These are phyloP conservation scores for Chionodraco myersi DNA, from an alignment of 2,113 vertebrate genomes.

Conservation along the genomic window DNA sequence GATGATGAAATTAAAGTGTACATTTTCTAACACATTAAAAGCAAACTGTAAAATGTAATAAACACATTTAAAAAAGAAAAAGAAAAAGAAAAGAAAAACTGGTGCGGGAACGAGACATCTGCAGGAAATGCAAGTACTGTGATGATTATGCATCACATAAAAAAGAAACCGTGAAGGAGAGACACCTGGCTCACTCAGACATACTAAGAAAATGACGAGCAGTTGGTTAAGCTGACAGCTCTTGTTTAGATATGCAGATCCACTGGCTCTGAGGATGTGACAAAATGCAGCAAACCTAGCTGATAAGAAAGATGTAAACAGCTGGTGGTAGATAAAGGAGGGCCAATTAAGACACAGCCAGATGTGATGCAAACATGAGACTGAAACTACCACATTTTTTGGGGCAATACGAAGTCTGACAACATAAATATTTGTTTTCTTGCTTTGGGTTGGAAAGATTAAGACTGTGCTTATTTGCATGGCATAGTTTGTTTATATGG, in stretches of 20 bases:
- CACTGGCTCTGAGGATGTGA: slow-evolving; percentile 25
- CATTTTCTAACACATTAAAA: not conserved
- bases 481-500: slow-evolving; percentile 7
- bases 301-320: slow-evolving; percentile 46
- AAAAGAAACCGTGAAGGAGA: not conserved
- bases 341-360: slow-evolving; percentile 32
- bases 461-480: not conserved
- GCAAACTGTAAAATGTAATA: not conserved
- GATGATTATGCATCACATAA: not conserved
- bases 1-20: not conserved
- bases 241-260: slow-evolving; percentile 52
- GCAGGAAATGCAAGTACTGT: not conserved
- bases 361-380: slow-evolving; percentile 34
- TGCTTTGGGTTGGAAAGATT: not conserved
- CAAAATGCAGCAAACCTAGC: slow-evolving; percentile 22
- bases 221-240: slow-evolving; percentile 50
- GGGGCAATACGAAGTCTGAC: not conserved
- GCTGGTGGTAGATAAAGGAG: slow-evolving; percentile 38
- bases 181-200: slow-evolving; percentile 23
- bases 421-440: slow-evolving; percentile 1
- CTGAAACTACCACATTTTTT: not conserved
- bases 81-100: not conserved
- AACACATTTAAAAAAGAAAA: not conserved
- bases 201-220: slow-evolving; percentile 32
- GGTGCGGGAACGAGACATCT: not conserved